These are phyloP conservation scores for Pseudomugil gertrudae DNA, from an alignment of 2,797 vertebrate genomes.

Conservation along the genomic window DNA sequence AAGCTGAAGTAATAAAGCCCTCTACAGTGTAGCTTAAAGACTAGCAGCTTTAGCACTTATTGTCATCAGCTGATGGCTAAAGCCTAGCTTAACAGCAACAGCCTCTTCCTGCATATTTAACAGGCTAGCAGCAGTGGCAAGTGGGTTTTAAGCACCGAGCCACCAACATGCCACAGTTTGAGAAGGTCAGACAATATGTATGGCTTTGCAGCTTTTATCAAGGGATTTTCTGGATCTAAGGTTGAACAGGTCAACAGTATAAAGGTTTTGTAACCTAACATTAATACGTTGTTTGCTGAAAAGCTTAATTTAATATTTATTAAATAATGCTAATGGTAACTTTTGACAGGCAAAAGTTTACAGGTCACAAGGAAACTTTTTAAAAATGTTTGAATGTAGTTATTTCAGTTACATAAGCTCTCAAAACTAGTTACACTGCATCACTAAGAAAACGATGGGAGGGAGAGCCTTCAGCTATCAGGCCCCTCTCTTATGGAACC, in stretches of 20 bases:
- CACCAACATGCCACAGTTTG: constrained; percentile 2
- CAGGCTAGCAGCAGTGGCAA: constrained; percentile 47
- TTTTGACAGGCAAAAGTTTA: too few species aligned
- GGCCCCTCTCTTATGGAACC: too few species aligned
- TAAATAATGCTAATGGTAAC: too few species aligned
- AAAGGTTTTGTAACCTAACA: neutral
- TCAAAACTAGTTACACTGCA: too few species aligned
- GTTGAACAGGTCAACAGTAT: constrained; percentile 2
- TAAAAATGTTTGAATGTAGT: too few species aligned
- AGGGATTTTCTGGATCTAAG: constrained; percentile 17
- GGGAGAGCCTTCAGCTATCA: too few species aligned
- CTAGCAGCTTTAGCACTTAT: constrained; percentile 47
- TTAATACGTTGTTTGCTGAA: neutral
- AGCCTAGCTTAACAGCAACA: constrained; percentile 41
- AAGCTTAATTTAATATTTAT: too few species aligned
- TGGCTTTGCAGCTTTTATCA: constrained; percentile 18
- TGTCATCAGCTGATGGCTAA: constrained; percentile 46
- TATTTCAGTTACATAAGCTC: too few species aligned
- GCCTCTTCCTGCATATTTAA: constrained; percentile 51
- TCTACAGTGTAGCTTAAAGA: constrained; percentile 49
- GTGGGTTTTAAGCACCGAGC: constrained; percentile 48
- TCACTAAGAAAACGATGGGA: too few species aligned
- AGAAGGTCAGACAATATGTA: constrained; percentile 31
- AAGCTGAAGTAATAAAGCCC: constrained; percentile 44
- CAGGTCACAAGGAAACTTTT: too few species aligned